Percentiles rank a stretch among this genome's conserved stretches.
Conservation (phyloP, 2,113 vertebrate genomes). For the Desmodus rotundus region DNA sequence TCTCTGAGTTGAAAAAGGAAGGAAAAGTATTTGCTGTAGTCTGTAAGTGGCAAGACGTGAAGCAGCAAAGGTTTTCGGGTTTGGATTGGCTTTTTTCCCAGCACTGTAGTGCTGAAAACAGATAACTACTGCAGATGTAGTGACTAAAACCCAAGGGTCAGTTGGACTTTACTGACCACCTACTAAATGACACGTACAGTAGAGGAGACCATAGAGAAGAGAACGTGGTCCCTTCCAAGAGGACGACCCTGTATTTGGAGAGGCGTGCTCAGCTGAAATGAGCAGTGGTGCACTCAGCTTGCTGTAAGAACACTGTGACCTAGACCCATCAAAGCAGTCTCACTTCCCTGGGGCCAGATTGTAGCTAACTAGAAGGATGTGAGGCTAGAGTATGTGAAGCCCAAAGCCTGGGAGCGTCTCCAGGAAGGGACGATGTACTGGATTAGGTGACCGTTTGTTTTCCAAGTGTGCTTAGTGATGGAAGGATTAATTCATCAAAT, state of each 20-base stretch:
- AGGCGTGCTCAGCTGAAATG: neutral
- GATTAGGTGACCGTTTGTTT: neutral
- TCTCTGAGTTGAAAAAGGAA: neutral
- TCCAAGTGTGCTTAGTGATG: neutral
- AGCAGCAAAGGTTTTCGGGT: neutral
- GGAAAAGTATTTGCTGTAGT: neutral
- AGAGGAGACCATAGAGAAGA: neutral
- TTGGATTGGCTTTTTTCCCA: neutral
- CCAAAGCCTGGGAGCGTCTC: neutral
- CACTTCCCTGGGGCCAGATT: neutral
- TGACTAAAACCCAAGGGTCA: constrained; percentile 3
- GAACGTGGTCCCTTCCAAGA: neutral
- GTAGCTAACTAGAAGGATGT: neutral
- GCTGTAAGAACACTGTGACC: neutral
- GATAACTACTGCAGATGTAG: neutral
- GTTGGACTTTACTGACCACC: neutral
- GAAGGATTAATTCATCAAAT: neutral
- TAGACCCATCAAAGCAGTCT: neutral
- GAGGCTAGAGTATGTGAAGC: neutral
- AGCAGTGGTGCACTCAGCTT: neutral
- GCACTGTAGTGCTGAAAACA: neutral
- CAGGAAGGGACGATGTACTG: neutral
- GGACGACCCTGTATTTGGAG: neutral
- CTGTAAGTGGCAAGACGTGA: constrained; percentile 12
- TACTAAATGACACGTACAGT: neutral